These are phyloP conservation scores for Leptinotarsa undecemlineata DNA, from an alignment of 1,140 invertebrate genomes.

Conservation along the genomic window DNA sequence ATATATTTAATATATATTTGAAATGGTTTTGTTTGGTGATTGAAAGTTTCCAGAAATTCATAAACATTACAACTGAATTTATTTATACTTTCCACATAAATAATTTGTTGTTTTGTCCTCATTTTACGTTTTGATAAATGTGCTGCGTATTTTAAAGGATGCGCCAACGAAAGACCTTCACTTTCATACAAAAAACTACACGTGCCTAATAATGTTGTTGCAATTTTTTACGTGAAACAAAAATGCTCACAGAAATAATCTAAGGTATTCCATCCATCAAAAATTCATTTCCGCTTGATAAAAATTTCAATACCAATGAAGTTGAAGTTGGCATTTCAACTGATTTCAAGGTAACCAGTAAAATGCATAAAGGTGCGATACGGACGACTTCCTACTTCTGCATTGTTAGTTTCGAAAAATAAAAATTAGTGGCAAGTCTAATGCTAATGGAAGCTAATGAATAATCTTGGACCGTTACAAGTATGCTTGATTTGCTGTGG, in stretches of 20 bases:
- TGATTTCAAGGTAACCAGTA: conserved; percentile 1
- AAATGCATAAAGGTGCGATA: neutral
- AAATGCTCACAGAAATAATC: neutral
- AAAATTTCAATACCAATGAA: neutral
- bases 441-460: conserved; percentile 12
- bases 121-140: too few relatives aligned
- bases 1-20: too few relatives aligned
- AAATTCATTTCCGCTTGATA: neutral
- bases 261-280: neutral
- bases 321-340: neutral
- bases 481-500: neutral
- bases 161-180: neutral
- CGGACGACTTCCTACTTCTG: neutral
- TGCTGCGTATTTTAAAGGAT: neutral
- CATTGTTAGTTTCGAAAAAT: conserved; percentile 9
- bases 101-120: too few relatives aligned
- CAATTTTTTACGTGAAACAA: neutral
- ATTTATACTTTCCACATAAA: too few relatives aligned
- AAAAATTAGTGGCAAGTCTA: conserved; percentile 10
- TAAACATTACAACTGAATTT: too few relatives aligned
- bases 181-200: neutral
- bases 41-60: too few relatives aligned
- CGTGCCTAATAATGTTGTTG: neutral
- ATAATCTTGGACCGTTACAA: conserved; percentile 35
- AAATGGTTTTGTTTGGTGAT: too few relatives aligned